A percentile compares a stretch with the other conserved stretches of the same genome.
phyloP scores from a whole-genome alignment of 2,113 vertebrate species.

The Calcarius ornatus region DNA sequence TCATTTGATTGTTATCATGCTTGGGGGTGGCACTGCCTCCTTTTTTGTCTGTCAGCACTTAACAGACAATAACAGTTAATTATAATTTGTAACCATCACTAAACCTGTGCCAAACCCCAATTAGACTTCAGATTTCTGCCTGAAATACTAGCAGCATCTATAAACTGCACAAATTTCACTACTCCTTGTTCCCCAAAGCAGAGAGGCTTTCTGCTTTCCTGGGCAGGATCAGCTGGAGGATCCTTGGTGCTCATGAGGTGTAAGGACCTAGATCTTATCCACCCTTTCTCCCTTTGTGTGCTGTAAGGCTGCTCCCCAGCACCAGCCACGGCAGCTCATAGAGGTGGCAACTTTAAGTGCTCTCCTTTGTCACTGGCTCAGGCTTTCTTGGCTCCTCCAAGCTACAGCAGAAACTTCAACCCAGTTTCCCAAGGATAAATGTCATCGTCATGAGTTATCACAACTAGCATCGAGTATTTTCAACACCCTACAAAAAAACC shows the following conservation, averaged over 20 bases:
- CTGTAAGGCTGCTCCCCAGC: fast-evolving
- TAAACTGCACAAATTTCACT: background rate
- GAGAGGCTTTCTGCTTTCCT: background rate
- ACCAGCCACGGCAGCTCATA: background rate
- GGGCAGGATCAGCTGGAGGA: background rate
- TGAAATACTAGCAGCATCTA: background rate
- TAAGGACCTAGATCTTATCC: background rate
- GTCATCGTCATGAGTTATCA: fast-evolving
- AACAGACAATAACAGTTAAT: background rate
- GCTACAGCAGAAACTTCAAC: background rate
- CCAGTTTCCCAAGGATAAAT: background rate
- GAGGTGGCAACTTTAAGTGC: background rate
- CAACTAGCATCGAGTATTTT: background rate
- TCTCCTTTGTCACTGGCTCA: background rate
- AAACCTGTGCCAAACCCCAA: background rate
- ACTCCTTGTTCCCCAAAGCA: fast-evolving
- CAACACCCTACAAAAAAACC: background rate
- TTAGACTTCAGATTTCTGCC: background rate
- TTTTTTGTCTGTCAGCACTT: background rate
- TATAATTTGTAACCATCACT: background rate
- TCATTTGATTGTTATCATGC: background rate
- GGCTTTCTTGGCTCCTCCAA: background rate
- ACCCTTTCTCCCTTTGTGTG: background rate
- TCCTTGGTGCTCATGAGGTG: background rate
- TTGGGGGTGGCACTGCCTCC: background rate